Evolutionary conservation across 2,113 vertebrate genomes (phyloP).

Genomic region (Grammomys surdaster): DNA sequence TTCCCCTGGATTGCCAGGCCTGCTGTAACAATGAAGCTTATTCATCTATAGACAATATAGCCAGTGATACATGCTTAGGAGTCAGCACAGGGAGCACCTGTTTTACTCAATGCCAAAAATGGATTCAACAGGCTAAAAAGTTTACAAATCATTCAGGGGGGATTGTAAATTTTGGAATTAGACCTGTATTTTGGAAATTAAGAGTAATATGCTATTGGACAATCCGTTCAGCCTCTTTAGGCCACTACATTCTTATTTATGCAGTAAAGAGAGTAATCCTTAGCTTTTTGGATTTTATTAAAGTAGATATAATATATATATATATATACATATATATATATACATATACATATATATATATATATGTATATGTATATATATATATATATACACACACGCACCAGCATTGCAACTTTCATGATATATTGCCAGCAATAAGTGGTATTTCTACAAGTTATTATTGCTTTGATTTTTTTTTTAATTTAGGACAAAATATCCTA

Average conservation of each 20-base stretch:
- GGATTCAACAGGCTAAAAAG: not conserved
- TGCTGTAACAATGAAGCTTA: slow-evolving; percentile 44
- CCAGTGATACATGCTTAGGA: slow-evolving; percentile 50
- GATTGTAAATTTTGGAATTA: not conserved
- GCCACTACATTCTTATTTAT: not conserved
- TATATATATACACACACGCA: not conserved
- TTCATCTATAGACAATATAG: slow-evolving; percentile 68
- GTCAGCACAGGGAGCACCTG: slow-evolving; percentile 37
- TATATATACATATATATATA: not conserved
- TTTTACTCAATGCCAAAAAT: slow-evolving; percentile 49
- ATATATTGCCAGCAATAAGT: slow-evolving; percentile 1
- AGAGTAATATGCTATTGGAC: not conserved
- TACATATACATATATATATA: too few relatives aligned
- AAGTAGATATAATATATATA: not conserved
- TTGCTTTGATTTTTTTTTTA: slow-evolving; percentile 44
- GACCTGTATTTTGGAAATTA: slow-evolving; percentile 23
- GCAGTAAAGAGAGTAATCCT: not conserved
- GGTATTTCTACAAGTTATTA: slow-evolving; percentile 26
- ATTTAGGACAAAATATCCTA: not conserved
- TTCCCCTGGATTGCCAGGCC: slow-evolving; percentile 20
- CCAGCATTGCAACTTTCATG: not conserved
- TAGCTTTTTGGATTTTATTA: not conserved
- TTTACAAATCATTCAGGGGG: not conserved
- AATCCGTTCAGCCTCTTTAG: not conserved
- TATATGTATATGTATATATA: too few relatives aligned